Evolutionary conservation across 2,888 invertebrate genomes (phyloP), one percentile per base, ranked within the genome.

Genomic region (Pheosia tremula): DNA sequence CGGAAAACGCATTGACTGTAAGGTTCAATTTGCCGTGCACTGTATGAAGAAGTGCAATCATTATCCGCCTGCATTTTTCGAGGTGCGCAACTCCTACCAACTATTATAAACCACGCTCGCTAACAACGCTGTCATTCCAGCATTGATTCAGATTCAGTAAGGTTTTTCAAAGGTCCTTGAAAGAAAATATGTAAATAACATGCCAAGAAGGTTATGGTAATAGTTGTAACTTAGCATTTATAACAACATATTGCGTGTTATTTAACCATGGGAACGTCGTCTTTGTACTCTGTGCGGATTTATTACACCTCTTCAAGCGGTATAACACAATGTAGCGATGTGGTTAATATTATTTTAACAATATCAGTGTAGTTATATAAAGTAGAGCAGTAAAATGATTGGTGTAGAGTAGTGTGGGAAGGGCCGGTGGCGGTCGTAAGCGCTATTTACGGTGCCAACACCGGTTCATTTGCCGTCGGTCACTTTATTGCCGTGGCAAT

Each of bases 381-480:
- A 4, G 72, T 66, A 65, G 63, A 68, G 71, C 65, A 70, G 57
- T 72, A 74, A 73, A 74, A 68, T 69, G 64, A 70, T 70, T 70
- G 66, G 69, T 69, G 72, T 71, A 70, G 69, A 75, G 77, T 72
- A 75, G 66, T 67, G 76, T 78, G 72, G 72, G 80, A 75, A 83
- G 80, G 79, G 74, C 79, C 78, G 71, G 80, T 77, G 78, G 78
- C 80, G 80, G 80, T 81, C 84, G 85, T 86, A 85, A 86, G 83
- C 80, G 81, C 82, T 89, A 86, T 89, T 91, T 89, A 89, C 84
- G 83, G 82, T 77, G 65, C 71, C 72, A 78, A 84, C 84, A 24
- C 24, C 24, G 86, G 86, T 84, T 88, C 85, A 86, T 87, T 90
- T 85, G 82, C 82, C 79, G 81, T 74, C 83, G 83, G 84, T 84